Base-by-base conservation (phyloP, 2,888 invertebrate species). In the Augochlorella aurata region DNA sequence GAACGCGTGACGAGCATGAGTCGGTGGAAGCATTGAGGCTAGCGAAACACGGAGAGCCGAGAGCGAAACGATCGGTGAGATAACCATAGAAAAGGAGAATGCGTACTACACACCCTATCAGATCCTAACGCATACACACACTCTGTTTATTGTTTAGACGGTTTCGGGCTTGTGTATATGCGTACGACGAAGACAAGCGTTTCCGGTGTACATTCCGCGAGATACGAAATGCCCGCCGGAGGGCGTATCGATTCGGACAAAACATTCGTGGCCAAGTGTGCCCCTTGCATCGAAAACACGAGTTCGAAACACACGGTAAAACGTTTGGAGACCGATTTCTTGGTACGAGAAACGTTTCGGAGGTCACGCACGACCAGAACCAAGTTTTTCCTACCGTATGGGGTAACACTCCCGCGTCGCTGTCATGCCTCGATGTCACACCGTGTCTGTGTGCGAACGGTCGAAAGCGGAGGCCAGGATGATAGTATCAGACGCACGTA, bases 351-450 rank as follows among this genome's bases (percentile, higher is more conserved):
- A 67, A 38, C 16, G 67, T 68, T 45, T 16, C 24, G 38, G 38
- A 9, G 21, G 21, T 21, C 38, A 58, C 52, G 38, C 21, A 52
- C 58, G 24, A 18, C 29, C 70, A 67, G 45, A 66, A 79, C 67
- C 38, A 52, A 74, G 74, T 82, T 85, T 82, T 85, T 90, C 92
- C 90, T 92, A 92, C 92, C 92, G 92, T 92, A 91, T 92, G 90
- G 92, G 91, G 90, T 92, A 92, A 90, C 91, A 91, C 89, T 92
- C 92, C 91, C 91, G 92, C 90, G 92, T 92, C 85, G 92, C 92
- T 88, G 92, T 91, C 92, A 92, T 92, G 87, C 88, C 88, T 89
- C 77, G 81, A 83, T 84, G 87, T 87, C 84, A 78, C 79, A 78
- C 79, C 75, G 82, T 75, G 75, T 68, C 83, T 82, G 74, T 76